Conservation (phyloP, 2,888 invertebrate species). For the Cantharis rustica region DNA sequence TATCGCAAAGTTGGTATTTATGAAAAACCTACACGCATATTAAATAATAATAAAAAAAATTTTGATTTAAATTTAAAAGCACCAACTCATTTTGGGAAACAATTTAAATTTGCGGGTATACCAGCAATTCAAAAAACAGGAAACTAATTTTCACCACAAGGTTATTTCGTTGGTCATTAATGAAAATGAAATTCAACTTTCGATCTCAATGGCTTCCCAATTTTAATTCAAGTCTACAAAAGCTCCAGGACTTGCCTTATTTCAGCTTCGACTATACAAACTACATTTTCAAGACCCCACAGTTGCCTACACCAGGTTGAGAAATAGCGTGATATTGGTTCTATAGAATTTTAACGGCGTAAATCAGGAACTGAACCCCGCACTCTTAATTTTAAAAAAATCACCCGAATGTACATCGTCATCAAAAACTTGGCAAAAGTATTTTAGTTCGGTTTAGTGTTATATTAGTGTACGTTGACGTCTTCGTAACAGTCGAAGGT, state of each 20-base stretch:
- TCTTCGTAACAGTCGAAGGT: constrained; percentile 17
- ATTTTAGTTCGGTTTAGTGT: background rate
- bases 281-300: too few relatives aligned
- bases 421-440: constrained; percentile 10
- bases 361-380: too few relatives aligned
- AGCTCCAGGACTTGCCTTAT: too few relatives aligned
- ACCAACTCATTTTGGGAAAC: background rate
- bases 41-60: background rate
- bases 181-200: background rate
- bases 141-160: background rate
- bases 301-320: background rate
- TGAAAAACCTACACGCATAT: background rate
- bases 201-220: background rate
- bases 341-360: too few relatives aligned
- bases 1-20: background rate
- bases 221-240: background rate
- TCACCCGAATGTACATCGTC: background rate
- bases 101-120: background rate
- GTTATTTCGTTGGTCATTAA: background rate
- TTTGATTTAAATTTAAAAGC: background rate
- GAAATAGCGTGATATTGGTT: background rate
- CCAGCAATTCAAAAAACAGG: background rate
- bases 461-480: constrained; percentile 10
- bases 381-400: background rate
- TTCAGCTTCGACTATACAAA: too few relatives aligned